A percentile compares a stretch with the other conserved stretches of the same genome.
Evolutionary conservation across 2,113 vertebrate genomes (phyloP).

Genomic region (Archilochus colubris): DNA sequence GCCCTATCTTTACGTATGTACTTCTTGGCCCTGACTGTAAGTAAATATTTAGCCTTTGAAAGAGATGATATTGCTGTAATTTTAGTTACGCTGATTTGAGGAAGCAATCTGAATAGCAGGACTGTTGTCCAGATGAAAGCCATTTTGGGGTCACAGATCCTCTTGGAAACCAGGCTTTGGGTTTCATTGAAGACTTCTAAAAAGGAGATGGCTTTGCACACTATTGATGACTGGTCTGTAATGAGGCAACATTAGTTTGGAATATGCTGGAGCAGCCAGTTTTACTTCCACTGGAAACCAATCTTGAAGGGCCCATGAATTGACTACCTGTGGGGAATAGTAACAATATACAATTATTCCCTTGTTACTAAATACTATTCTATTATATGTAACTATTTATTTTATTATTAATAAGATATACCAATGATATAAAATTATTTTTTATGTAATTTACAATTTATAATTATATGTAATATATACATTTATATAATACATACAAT

Average conservation of each 20-base stretch:
- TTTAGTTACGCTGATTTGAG: neutral
- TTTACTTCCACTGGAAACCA: neutral
- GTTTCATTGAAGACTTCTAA: neutral
- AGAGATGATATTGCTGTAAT: neutral
- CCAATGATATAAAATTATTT: too few species aligned
- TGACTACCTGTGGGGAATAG: neutral
- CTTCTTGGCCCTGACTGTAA: neutral
- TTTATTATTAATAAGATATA: too few species aligned
- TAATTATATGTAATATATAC: too few species aligned
- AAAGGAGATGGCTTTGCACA: neutral
- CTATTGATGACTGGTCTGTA: neutral
- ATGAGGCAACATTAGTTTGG: neutral
- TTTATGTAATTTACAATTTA: too few species aligned
- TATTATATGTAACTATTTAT: too few species aligned
- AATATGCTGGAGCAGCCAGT: neutral
- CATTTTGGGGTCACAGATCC: neutral
- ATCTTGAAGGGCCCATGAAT: neutral
- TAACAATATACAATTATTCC: neutral
- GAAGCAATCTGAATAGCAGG: neutral
- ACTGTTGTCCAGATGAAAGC: neutral
- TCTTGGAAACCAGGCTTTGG: neutral
- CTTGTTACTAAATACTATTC: too few species aligned
- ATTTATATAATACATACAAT: too few species aligned
- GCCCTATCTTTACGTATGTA: neutral
- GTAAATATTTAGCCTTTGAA: neutral